A percentile compares a stretch with the other conserved stretches of the same genome.
phyloP scores from a whole-genome alignment of 2,888 invertebrate species.

The Oscheius sp. region DNA sequence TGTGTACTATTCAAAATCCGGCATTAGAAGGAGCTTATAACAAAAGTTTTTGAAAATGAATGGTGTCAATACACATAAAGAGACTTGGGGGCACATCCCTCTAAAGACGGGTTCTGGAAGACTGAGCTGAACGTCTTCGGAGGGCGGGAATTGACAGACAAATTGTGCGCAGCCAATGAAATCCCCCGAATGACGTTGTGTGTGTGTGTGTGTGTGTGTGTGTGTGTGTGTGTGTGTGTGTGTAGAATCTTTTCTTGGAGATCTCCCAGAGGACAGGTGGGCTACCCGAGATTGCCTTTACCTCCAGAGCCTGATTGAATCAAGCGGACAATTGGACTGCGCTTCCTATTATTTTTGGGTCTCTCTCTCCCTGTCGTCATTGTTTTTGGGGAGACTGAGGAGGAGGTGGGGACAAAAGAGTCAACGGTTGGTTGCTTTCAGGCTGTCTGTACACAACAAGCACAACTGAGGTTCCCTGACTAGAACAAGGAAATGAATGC shows the following conservation, averaged over 20 bases:
- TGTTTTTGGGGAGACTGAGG: slow-evolving; percentile 4
- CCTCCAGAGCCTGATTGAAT: neutral
- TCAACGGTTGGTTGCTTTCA: neutral
- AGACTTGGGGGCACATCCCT: no score
- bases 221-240: neutral
- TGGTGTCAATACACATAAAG: no score
- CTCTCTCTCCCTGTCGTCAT: neutral
- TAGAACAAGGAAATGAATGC: slow-evolving; percentile 13
- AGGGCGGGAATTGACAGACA: slow-evolving; percentile 23
- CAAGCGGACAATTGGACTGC: neutral
- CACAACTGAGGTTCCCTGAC: neutral
- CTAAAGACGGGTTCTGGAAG: neutral
- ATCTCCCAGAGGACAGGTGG: slow-evolving; percentile 21
- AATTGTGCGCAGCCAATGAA: slow-evolving; percentile 31
- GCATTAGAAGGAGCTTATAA: no score
- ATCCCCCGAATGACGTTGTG: slow-evolving; percentile 18
- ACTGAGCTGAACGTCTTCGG: slow-evolving; percentile 6
- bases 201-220: no score
- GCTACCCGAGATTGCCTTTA: neutral
- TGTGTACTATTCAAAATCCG: no score
- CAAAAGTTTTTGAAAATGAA: no score
- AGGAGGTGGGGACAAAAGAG: neutral
- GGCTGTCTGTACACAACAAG: neutral
- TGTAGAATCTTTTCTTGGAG: neutral
- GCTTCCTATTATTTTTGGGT: neutral